Percentiles rank a stretch among this genome's conserved stretches.
phyloP scores from a whole-genome alignment of 2,113 vertebrate genomes.

The Aix galericulata region DNA sequence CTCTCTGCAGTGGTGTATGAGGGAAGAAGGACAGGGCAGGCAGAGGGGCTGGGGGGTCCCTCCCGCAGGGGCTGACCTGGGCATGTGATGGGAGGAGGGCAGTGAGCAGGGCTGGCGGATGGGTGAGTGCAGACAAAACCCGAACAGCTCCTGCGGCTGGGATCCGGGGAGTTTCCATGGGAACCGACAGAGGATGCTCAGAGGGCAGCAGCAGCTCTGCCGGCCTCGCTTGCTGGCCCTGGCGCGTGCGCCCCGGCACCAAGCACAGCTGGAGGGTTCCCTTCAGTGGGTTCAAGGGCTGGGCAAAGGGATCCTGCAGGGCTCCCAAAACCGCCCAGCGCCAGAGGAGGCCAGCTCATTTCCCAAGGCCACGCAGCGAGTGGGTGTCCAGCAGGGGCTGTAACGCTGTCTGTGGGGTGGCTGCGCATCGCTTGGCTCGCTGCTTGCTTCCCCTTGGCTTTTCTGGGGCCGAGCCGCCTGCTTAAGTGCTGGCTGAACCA shows the following conservation, averaged over 20 bases:
- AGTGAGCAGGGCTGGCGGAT: fast-evolving
- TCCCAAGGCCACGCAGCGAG: neutral
- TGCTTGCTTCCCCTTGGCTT: neutral
- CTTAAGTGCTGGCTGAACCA: neutral
- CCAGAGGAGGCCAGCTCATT: fast-evolving
- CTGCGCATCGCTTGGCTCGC: fast-evolving
- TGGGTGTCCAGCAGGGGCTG: neutral
- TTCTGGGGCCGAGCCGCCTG: neutral
- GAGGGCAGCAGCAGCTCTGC: neutral
- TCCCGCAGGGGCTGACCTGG: neutral
- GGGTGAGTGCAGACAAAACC: neutral
- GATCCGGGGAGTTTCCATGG: slow-evolving; percentile 33
- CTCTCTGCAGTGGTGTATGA: neutral
- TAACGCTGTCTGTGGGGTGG: fast-evolving
- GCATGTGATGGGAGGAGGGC: neutral
- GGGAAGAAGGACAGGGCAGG: neutral
- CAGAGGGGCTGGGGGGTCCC: neutral
- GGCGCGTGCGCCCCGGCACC: neutral
- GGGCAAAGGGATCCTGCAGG: neutral
- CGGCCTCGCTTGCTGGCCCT: neutral
- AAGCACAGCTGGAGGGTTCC: no score
- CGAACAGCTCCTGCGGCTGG: fast-evolving
- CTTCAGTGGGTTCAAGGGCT: neutral
- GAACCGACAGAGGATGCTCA: slow-evolving; percentile 19
- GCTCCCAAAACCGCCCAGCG: neutral